Base-by-base conservation (phyloP, 2,113 vertebrate genomes). In the Cyanocitta stelleri region DNA sequence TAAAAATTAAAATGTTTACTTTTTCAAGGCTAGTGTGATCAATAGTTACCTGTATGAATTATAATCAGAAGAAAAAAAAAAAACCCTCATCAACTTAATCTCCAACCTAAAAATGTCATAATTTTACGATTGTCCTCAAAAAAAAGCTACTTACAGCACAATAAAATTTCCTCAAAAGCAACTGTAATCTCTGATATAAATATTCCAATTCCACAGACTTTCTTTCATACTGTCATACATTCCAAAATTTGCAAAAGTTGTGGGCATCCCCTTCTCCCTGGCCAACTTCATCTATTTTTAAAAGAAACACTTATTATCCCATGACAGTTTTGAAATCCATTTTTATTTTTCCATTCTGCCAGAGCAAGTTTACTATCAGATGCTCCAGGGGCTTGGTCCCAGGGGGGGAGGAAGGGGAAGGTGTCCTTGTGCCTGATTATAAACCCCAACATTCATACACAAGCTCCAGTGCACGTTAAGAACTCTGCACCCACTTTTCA, bases 301-400 rank as follows among this genome's bases (percentile, higher is more conserved):
- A 97, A 97, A 93, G 75, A 96, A 92, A 96, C 49, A 12, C 94
- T 93, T 93, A 48, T 1, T 97, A 84, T 94, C 79, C 61, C 54
- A 0, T 49, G n/a, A 78, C 55, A 78, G 80, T 89, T 96, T 90
- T 86, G 71, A 85, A 93, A 96, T 68, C 19, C 9, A 0, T 64
- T 87, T 97, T 96, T 96, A 96, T 97, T 97, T 90, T 88, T 94
- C 85, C 68, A 3, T 73, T 79, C 68, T 93, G 85, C 76, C 89
- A 89, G 66, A 93, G 82, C 68, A 90, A 35, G 46, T 86, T 62
- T 56, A 49, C 56, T 76, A 10, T 32, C 3, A 1, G 91, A 77
- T 77, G 80, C 73, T 96, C 90, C 94, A 91, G 66, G 88, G 87
- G 56, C 89, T 96, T 97, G 96, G 96, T 97, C 96, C 96, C 93